Evolutionary conservation across 35 echinoderm and acorn worm genomes (phyloP).

Genomic region (Apostichopus parvimensis): DNA sequence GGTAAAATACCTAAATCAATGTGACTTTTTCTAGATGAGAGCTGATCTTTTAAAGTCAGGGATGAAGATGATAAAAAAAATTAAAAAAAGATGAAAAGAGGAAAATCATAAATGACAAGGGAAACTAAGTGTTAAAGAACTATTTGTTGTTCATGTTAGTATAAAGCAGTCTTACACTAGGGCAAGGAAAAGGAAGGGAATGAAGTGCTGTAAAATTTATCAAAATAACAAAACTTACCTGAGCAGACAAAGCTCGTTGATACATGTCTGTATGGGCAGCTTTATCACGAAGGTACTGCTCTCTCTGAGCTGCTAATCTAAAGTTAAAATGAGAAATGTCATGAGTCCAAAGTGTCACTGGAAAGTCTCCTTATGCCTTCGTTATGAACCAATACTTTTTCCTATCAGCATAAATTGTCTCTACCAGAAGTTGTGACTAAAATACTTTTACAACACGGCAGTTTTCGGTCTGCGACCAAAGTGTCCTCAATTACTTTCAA

Average conservation of each 20-base stretch:
- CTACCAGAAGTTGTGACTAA: no score
- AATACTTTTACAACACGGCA: no score
- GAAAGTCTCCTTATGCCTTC: no score
- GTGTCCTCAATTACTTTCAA: no score
- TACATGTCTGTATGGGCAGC: conserved; percentile 79
- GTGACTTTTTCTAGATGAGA: neutral
- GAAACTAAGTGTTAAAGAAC: neutral
- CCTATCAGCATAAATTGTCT: no score
- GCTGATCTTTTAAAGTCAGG: neutral
- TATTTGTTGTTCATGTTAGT: neutral
- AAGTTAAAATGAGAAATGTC: neutral
- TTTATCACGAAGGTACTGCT: conserved; percentile 89
- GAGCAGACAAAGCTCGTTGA: conserved; percentile 86
- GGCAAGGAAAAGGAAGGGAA: neutral
- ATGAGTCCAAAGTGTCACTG: no score
- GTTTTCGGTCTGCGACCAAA: no score
- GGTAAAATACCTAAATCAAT: no score
- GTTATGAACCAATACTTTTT: no score
- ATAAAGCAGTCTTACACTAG: neutral
- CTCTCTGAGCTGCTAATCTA: conserved; percentile 89
- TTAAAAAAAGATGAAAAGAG: neutral
- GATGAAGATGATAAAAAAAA: no score
- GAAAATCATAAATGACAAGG: neutral
- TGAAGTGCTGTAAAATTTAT: neutral
- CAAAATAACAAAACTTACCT: conserved; percentile 54